phyloP scores from a whole-genome alignment of 35 echinoderm and acorn worm genomes.

The Anneissia japonica region DNA sequence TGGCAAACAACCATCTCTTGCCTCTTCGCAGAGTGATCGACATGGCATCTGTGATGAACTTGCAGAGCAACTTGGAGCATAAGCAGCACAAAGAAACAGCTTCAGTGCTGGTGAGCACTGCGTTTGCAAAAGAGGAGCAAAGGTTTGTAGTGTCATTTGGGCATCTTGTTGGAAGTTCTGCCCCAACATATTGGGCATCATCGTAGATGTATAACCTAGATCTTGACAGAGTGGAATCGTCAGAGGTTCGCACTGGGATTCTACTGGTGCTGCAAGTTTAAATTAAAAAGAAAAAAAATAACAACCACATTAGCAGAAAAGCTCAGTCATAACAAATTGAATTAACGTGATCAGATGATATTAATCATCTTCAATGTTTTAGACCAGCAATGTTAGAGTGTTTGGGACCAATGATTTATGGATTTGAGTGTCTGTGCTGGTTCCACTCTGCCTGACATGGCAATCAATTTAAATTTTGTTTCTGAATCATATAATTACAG shows the following conservation, averaged over 20 bases:
- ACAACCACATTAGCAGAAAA: too few species aligned
- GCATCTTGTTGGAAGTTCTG: neutral
- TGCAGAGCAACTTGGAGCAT: neutral
- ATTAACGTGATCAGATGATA: too few species aligned
- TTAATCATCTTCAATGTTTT: too few species aligned
- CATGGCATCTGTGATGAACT: neutral
- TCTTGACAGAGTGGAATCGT: conserved; percentile 11
- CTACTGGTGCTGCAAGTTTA: too few species aligned
- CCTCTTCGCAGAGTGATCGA: neutral
- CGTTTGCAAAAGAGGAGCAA: neutral
- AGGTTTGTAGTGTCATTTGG: neutral
- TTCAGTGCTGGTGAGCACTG: neutral
- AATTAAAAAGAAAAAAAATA: too few species aligned
- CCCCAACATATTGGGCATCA: neutral
- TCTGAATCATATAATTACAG: too few species aligned
- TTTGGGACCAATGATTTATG: too few species aligned
- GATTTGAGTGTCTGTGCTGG: too few species aligned
- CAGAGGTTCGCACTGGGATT: neutral
- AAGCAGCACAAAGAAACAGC: neutral
- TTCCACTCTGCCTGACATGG: too few species aligned
- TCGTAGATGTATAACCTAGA: neutral
- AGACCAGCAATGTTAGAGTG: too few species aligned
- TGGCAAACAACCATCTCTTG: neutral
- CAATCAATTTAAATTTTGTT: too few species aligned
- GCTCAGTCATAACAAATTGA: too few species aligned